Base-by-base conservation (phyloP, 2,113 vertebrate genomes). In the Microcebus griseorufus region DNA sequence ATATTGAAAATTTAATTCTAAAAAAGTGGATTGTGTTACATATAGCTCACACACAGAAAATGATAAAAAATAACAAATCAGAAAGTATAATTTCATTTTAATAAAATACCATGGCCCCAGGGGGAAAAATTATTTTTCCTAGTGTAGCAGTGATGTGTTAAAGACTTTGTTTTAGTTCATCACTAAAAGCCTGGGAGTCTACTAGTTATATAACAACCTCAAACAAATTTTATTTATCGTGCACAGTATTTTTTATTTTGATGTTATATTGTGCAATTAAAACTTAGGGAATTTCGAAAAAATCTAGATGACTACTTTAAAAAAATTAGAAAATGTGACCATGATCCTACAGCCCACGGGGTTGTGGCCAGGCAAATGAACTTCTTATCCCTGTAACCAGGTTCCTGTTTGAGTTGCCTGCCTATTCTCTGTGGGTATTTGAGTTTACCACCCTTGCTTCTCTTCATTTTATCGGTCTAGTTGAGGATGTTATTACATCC, bases 221-320 rank as follows among this genome's bases (percentile, higher is more conserved):
- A 75, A 58, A 53, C 6, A 88, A 37, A 11, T 67, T 90, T 67
- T 58, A 51, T 60, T 84, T 72, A 88, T 58, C 23, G 39, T 91
- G 0, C 23, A 53, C 0, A 39, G 1, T 42, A 45, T 34, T 90
- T 84, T 48, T 29, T 51, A 53, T 32, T 88, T 91, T 93, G 1
- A 67, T 83, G 92, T 62, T 67, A 79, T 34, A 93, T 39, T 34
- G 18, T 14, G 83, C 32, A 75, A 53, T 92, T 85, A 81, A 89
- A 89, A 81, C 53, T 51, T 18, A 88, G 39, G 5, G 22, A 83
- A 62, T 67, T 39, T 83, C 73, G 62, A 18, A 70, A 76, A 96
- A 90, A 72, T 55, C 1, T 82, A 79, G 12, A 14, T n/a, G 65
- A 5, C 13, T 88, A 4, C 5, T 34, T 94, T 83, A 78, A 67